Percentiles rank a stretch among this genome's conserved stretches.
These are phyloP conservation scores for Ficedula albicollis DNA, from an alignment of 2,797 vertebrate species.

Conservation along the genomic window DNA sequence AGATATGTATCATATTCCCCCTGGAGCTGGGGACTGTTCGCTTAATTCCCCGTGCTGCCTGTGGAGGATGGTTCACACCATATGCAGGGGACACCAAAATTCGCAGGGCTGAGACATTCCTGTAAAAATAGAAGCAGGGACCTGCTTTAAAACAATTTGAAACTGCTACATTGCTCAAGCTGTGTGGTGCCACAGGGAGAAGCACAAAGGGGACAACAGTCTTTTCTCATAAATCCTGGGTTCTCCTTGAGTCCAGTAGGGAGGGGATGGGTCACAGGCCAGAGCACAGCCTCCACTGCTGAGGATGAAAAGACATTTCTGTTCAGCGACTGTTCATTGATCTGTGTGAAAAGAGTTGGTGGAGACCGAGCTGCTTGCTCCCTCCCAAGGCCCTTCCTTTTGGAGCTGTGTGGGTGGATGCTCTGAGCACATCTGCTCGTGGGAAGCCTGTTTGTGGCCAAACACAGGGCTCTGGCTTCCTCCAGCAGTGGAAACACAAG, in stretches of 20 bases:
- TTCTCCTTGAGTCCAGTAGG: not conserved
- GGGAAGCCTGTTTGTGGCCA: conserved; percentile 32
- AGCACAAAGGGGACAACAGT: not conserved
- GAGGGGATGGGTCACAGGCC: not conserved
- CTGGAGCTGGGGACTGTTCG: not conserved
- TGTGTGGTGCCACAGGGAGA: not conserved
- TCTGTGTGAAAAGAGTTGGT: conserved; percentile 58
- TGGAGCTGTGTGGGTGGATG: conserved; percentile 1
- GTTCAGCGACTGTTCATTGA: not conserved
- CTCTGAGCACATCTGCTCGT: conserved; percentile 32
- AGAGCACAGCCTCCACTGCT: not conserved
- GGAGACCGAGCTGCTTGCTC: not conserved
- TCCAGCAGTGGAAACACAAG: not conserved
- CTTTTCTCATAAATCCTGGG: not conserved
- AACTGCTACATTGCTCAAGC: not conserved
- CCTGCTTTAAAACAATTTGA: not conserved
- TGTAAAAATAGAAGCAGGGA: conserved; percentile 9
- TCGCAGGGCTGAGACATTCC: accelerated
- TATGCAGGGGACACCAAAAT: not conserved
- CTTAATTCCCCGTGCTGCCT: not conserved
- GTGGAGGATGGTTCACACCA: not conserved
- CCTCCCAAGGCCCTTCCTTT: not conserved
- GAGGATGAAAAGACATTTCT: conserved; percentile 26
- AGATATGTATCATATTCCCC: not conserved
- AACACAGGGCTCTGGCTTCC: not conserved